Conservation (phyloP, 2,888 invertebrate genomes). For the Drosophila niveifrons region DNA sequence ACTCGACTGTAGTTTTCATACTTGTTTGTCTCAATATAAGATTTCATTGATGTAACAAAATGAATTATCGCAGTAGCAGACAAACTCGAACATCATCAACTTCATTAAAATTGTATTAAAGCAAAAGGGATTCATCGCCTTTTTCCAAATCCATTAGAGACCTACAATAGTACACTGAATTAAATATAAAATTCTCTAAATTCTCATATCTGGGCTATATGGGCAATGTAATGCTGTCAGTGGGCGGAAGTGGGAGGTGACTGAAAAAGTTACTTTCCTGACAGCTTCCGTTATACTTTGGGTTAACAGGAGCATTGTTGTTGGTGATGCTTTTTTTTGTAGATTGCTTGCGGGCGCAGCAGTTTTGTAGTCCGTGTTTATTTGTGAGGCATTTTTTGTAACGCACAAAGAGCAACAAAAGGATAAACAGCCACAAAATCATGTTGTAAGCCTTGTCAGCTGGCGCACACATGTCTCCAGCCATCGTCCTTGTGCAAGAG, state of each 20-base stretch:
- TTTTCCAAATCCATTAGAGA: conserved; percentile 3
- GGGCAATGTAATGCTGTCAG: background rate
- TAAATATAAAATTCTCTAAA: conserved; percentile 11
- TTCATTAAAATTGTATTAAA: background rate
- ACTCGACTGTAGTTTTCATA: too few species aligned
- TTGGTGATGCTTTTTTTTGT: conserved; percentile 20
- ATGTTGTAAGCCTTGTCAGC: conserved; percentile 75
- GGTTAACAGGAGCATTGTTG: conserved; percentile 47
- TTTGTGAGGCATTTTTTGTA: conserved; percentile 41
- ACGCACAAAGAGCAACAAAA: conserved; percentile 59
- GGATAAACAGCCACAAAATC: conserved; percentile 67
- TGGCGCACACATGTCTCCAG: conserved; percentile 50
- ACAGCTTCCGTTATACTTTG: conserved; percentile 39
- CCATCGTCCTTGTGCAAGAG: conserved; percentile 63
- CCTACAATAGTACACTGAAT: background rate
- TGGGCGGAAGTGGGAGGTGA: background rate
- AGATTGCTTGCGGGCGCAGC: conserved; percentile 45
- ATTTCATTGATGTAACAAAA: background rate
- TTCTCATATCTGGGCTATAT: conserved; percentile 4
- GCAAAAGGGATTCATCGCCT: background rate
- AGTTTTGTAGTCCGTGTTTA: conserved; percentile 44
- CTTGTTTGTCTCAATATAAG: too few species aligned
- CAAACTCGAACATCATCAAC: background rate
- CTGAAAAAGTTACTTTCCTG: conserved; percentile 19
- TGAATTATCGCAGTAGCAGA: background rate